phyloP scores from a whole-genome alignment of 2,888 invertebrate genomes.

The Serripes groenlandicus region DNA sequence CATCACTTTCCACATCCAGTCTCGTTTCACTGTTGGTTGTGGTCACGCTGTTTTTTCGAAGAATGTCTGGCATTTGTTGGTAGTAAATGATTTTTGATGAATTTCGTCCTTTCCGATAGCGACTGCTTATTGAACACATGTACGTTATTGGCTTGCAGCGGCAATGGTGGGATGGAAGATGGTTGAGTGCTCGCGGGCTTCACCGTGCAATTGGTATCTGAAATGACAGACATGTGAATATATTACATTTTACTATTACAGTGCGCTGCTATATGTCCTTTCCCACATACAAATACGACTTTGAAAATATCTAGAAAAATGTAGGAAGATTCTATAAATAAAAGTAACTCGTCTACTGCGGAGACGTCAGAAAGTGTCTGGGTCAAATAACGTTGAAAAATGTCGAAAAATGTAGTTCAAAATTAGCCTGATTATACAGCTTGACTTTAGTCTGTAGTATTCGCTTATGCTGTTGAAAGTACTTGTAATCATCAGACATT shows the following conservation, averaged over 20 bases:
- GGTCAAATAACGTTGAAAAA: background rate
- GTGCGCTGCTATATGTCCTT: background rate
- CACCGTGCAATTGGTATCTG: conserved; percentile 61
- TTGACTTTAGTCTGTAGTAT: background rate
- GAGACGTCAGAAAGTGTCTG: background rate
- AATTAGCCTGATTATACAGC: background rate
- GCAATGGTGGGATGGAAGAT: conserved; percentile 2
- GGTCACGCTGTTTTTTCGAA: conserved; percentile 28
- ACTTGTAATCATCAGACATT: no score
- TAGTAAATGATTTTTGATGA: conserved; percentile 33
- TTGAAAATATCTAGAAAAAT: background rate
- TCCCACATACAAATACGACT: background rate
- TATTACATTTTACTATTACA: background rate
- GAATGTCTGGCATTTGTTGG: conserved; percentile 62
- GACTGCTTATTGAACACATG: conserved; percentile 16
- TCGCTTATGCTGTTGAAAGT: background rate
- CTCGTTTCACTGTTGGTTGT: background rate
- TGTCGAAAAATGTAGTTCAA: background rate
- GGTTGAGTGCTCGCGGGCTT: background rate
- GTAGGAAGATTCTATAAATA: background rate
- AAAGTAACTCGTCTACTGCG: background rate
- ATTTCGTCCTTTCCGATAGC: conserved; percentile 18
- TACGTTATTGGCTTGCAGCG: background rate
- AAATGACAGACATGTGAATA: background rate
- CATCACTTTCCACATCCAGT: background rate